Percentiles rank a stretch among this genome's conserved stretches.
Evolutionary conservation across 1,140 invertebrate genomes (phyloP).

Genomic region (Panonychus citri): DNA sequence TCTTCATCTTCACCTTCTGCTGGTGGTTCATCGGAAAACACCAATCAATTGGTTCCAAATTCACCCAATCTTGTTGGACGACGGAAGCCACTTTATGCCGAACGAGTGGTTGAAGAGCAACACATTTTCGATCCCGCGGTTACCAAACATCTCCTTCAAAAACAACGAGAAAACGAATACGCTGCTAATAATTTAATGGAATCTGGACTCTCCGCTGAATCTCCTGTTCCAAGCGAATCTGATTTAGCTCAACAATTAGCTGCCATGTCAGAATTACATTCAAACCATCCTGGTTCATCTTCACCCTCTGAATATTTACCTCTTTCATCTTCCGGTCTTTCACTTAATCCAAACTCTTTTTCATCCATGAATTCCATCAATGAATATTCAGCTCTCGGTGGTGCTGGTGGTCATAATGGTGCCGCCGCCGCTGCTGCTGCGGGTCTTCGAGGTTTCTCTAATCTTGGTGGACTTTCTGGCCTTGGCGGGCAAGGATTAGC

Average conservation of each 20-base stretch:
- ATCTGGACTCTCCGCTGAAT: neutral
- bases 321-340: neutral
- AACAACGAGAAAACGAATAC: neutral
- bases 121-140: neutral
- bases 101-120: neutral
- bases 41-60: neutral
- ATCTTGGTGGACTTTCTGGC: neutral
- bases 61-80: neutral
- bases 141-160: neutral
- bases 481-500: neutral
- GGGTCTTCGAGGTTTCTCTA: neutral
- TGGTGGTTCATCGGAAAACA: neutral
- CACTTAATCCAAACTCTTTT: neutral
- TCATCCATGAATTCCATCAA: neutral
- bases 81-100: neutral
- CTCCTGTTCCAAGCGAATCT: neutral
- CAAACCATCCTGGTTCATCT: neutral
- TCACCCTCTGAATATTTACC: neutral
- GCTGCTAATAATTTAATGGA: neutral
- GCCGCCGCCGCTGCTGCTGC: neutral
- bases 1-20: neutral
- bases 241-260: neutral
- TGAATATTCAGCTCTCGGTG: too few relatives aligned
- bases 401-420: neutral
- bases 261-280: neutral